Conservation (phyloP, 2,888 invertebrate genomes). For the Lepeophtheirus nordmannii region DNA sequence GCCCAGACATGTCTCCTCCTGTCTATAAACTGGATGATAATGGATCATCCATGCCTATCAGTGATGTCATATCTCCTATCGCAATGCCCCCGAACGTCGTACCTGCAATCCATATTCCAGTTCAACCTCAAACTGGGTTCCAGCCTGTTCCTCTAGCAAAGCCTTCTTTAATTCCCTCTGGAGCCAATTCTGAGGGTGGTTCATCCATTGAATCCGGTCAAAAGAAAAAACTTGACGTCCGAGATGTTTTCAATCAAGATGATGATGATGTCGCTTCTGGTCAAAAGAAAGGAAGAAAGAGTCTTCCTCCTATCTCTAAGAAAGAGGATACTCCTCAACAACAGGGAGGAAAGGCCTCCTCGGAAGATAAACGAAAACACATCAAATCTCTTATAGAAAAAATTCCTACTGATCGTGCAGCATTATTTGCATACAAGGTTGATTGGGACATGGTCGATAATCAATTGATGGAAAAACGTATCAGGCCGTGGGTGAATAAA, state of each 20-base stretch:
- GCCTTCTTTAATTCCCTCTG: background rate
- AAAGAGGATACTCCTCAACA: constrained; percentile 1
- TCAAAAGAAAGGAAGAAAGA: constrained; percentile 44
- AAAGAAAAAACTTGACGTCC: constrained; percentile 1
- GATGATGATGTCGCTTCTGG: constrained; percentile 43
- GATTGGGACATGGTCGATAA: constrained; percentile 71
- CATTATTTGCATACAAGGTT: constrained; percentile 81
- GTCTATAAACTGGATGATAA: no score
- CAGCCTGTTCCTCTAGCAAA: background rate
- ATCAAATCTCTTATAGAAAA: constrained; percentile 94
- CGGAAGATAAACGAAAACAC: constrained; percentile 84
- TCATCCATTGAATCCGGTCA: background rate
- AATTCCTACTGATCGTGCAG: constrained; percentile 93
- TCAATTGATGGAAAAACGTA: constrained; percentile 80
- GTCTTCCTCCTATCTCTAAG: background rate
- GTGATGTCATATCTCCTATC: background rate
- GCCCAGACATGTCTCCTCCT: background rate
- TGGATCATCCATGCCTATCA: no score
- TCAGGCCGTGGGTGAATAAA: constrained; percentile 98
- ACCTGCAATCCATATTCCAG: constrained; percentile 5
- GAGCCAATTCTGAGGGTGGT: background rate
- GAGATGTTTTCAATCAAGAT: constrained; percentile 20
- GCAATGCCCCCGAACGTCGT: background rate
- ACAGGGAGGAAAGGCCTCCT: background rate
- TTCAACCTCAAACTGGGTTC: background rate